phyloP scores from a whole-genome alignment of 2,797 vertebrate species.

The Crossoptilon crossoptilon region DNA sequence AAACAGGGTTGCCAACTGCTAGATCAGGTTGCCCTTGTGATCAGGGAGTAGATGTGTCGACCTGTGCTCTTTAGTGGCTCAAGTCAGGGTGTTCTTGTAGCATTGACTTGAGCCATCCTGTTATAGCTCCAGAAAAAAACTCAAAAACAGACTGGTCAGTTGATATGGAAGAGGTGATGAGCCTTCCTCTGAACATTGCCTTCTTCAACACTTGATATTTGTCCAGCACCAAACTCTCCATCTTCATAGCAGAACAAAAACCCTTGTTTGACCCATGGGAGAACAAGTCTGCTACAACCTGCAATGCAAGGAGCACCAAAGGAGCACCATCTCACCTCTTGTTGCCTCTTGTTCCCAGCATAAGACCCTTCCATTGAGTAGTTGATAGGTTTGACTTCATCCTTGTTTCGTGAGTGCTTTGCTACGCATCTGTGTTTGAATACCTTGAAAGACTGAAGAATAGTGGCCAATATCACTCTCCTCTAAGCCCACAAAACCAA shows the following conservation, averaged over 20 bases:
- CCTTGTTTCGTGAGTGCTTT: background rate
- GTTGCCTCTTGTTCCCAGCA: background rate
- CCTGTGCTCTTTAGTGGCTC: background rate
- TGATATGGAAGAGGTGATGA: background rate
- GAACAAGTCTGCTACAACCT: background rate
- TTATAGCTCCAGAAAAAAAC: background rate
- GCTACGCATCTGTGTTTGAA: accelerated
- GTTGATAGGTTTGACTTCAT: background rate
- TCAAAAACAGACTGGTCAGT: background rate
- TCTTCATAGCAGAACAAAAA: background rate
- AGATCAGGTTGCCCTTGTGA: no score
- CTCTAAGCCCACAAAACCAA: background rate
- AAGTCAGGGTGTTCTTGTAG: background rate
- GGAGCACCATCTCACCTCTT: background rate
- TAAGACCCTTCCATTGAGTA: background rate
- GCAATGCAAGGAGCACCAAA: background rate
- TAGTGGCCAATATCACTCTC: background rate
- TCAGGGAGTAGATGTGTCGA: background rate
- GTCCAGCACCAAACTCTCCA: background rate
- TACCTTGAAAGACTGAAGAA: background rate
- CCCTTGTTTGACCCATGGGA: background rate
- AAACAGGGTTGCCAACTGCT: no score
- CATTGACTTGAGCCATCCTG: accelerated
- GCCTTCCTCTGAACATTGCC: background rate
- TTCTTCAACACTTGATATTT: background rate